Evolutionary conservation across 2,113 vertebrate species (phyloP), one percentile per base, ranked within the genome.

Genomic region (Rhea pennata): DNA sequence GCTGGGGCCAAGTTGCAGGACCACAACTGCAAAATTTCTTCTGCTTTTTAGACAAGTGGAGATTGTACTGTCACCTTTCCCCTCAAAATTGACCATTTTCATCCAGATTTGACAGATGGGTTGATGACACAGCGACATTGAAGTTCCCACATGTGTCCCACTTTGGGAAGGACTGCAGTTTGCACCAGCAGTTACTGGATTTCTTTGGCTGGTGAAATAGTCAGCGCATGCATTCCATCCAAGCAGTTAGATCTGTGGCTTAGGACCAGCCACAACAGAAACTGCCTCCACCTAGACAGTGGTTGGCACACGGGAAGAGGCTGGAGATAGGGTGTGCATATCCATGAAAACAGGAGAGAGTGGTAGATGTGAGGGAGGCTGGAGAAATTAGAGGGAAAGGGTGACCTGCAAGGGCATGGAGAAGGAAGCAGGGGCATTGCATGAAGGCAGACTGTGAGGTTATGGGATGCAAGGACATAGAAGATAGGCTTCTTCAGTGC

Each of bases 221-320:
- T 5, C 1, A 3, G 20, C 39, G 70, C n/a, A 27, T 23, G 27
- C 31, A 58, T 51, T 67, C 61, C 79, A 26, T 6, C n/a, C 59
- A 40, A 76, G 20, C 0, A 0, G 31, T 13, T 36, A 13, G 53
- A 14, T 17, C 22, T 24, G 24, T 54, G 76, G 7, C 12, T 17
- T 70, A 33, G n/a, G n/a, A 31, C 13, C 23, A 58, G 13, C 40
- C 61, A 27, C 54, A 62, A 2, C 21, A 90, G 19, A 33, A 81
- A 44, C 27, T 31, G 29, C 9, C 24, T 71, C 46, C 56, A 5
- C 5, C 46, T 10, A 1, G 54, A 27, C 4, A 14, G 39, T 12
- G 1, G 1, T 1, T 61, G 31, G n/a, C 24, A 65, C 1, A 0
- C 22, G 53, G 64, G 48, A 72, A 40, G 48, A 50, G 39, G 9